Evolutionary conservation across 2,113 vertebrate genomes (phyloP).

Genomic region (Dromaius novaehollandiae): DNA sequence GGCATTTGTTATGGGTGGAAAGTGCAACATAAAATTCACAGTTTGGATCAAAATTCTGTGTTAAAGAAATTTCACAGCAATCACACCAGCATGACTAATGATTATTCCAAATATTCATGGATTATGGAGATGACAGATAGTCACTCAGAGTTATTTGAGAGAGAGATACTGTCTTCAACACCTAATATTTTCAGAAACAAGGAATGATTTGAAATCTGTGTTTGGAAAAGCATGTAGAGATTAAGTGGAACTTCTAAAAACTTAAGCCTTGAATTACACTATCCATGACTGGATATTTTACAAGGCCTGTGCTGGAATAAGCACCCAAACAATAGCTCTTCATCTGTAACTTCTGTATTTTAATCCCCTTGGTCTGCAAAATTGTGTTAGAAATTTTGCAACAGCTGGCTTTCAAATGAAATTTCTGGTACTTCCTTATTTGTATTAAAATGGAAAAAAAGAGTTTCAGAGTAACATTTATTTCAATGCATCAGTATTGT

Average conservation of each 20-base stretch:
- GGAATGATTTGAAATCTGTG: neutral
- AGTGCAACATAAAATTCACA: neutral
- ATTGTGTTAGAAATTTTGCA: slow-evolving; percentile 34
- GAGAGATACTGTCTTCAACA: neutral
- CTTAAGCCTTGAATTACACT: neutral
- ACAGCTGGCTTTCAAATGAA: neutral
- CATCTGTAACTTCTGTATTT: slow-evolving; percentile 28
- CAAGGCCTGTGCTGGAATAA: neutral
- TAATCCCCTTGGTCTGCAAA: slow-evolving; percentile 26
- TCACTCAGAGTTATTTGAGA: neutral
- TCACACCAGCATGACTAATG: neutral
- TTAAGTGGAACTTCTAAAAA: neutral
- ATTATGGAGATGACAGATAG: neutral
- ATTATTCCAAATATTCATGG: neutral
- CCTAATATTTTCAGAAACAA: neutral
- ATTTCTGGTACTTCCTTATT: neutral
- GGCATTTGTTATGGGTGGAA: neutral
- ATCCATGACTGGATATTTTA: neutral
- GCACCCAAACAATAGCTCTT: neutral
- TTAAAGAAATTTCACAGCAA: neutral
- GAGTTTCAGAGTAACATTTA: neutral
- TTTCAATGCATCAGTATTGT: neutral
- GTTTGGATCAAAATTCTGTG: neutral
- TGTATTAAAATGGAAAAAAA: neutral
- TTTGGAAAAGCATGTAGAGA: neutral